phyloP scores from a whole-genome alignment of 2,888 invertebrate species.

The Andrena praecox region DNA sequence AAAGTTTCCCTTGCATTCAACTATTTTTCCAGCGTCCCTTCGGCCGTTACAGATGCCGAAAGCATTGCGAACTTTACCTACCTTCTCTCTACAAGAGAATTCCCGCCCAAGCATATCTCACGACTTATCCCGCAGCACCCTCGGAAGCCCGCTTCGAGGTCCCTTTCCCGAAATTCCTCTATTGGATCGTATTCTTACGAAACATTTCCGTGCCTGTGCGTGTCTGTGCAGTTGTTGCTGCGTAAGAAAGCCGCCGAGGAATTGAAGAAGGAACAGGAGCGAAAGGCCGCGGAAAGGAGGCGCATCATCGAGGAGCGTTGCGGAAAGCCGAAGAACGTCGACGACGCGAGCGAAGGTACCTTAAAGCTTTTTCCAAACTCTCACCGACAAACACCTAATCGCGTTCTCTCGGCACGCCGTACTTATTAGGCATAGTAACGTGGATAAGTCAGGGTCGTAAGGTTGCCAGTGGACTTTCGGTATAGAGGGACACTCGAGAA shows the following conservation, averaged over 20 bases:
- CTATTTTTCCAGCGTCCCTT: not conserved
- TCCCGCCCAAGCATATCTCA: not conserved
- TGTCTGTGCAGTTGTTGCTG: slow-evolving; percentile 93
- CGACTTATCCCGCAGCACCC: not conserved
- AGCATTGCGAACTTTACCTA: not conserved
- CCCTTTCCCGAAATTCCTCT: not conserved
- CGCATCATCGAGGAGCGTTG: slow-evolving; percentile 98
- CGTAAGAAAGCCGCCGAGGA: slow-evolving; percentile 99
- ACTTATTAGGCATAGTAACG: not conserved
- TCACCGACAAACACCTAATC: not conserved
- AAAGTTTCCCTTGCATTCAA: slow-evolving; percentile 16
- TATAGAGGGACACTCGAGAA: not conserved
- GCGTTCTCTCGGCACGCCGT: slow-evolving; percentile 18
- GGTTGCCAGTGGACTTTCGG: not conserved
- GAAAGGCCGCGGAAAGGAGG: slow-evolving; percentile 99
- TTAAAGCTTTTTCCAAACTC: slow-evolving; percentile 8
- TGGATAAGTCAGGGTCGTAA: slow-evolving; percentile 25
- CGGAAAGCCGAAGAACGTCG: slow-evolving; percentile 95
- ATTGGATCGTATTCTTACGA: slow-evolving; percentile 11
- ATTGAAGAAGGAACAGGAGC: slow-evolving; percentile 99
- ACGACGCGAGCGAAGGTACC: slow-evolving; percentile 97
- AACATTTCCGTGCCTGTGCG: not conserved
- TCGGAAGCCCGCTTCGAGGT: not conserved
- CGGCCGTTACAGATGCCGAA: not conserved
- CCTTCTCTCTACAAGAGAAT: not conserved